phyloP scores from a whole-genome alignment of 2,888 invertebrate species.

The Meiosimyza platycephala region DNA sequence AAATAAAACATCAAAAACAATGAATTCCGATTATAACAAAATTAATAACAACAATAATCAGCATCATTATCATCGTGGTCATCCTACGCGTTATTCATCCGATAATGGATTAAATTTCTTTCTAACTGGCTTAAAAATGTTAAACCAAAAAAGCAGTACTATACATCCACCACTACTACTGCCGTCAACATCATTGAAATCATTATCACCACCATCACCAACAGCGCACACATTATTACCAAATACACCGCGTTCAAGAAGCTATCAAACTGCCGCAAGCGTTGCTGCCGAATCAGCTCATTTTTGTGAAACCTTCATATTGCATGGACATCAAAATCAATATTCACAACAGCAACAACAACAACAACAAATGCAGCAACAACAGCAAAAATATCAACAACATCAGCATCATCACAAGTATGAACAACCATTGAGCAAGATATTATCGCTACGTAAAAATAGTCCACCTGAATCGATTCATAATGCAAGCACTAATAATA shows the following conservation, averaged over 20 bases:
- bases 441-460: slow-evolving; percentile 16
- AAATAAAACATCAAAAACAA: slow-evolving; percentile 27
- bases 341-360: slow-evolving; percentile 15
- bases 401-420: slow-evolving; percentile 23
- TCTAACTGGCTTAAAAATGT: slow-evolving; percentile 32
- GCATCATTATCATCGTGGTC: background rate
- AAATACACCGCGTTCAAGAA: slow-evolving; percentile 24
- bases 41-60: slow-evolving; percentile 36
- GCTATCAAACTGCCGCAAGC: slow-evolving; percentile 42
- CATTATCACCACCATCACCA: slow-evolving; percentile 39
- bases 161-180: background rate
- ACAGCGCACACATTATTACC: slow-evolving; percentile 22
- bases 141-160: slow-evolving; percentile 23
- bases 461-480: slow-evolving; percentile 30
- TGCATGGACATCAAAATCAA: slow-evolving; percentile 30
- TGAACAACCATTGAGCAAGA: slow-evolving; percentile 27
- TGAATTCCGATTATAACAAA: slow-evolving; percentile 40
- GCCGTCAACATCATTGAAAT: slow-evolving; percentile 42
- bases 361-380: background rate
- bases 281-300: slow-evolving; percentile 41
- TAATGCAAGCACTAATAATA: slow-evolving; percentile 11
- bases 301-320: slow-evolving; percentile 41
- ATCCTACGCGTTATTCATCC: slow-evolving; percentile 23
- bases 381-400: background rate
- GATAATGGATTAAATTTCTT: slow-evolving; percentile 36